Base-by-base conservation (phyloP, 2,888 invertebrate species). In the Catocala nupta region DNA sequence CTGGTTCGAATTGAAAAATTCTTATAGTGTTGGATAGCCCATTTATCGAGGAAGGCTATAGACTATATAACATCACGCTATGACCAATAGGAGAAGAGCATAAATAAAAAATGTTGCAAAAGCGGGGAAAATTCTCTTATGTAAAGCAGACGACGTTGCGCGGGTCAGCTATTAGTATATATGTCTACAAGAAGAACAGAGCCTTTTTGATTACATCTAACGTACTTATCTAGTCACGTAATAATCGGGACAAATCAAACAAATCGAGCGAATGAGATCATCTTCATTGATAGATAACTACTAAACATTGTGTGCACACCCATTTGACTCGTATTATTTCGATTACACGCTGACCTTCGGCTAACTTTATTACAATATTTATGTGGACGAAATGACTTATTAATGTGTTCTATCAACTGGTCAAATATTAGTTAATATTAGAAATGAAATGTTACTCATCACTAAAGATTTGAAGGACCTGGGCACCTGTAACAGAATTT, bases 201-300 rank as follows among this genome's bases (percentile, higher is more conserved):
- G 7, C 8, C 39, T 42, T 49, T 55, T 61, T 13, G 51, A 55
- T 55, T 51, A 55, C 12, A 55, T 55, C 55, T 12, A 25, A 47
- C 45, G 33, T 12, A 33, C 33, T 53, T 9, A 16, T 39, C 55
- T 42, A 7, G 65, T 60, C 52, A 51, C 51, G 58, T 50, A 51
- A 54, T 55, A 55, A 70, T 70, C 59, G 51, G 54, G 25, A 52
- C 42, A 62, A 70, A 72, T 66, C 69, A 75, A 75, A 71, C 70
- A 70, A 66, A 71, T 65, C 68, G 65, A 60, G 47, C 33, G 62
- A 61, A 72, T 76, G 77, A 76, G 74, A 74, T 76, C 75, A 76
- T 72, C 68, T 50, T 54, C 44, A 50, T 45, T 47, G 65, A 61
- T 53, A 39, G 53, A 62, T 64, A 71, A 68, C 68, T 71, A 72